Evolutionary conservation across 2,888 invertebrate species (phyloP).

Genomic region (Periphyllus acericola): DNA sequence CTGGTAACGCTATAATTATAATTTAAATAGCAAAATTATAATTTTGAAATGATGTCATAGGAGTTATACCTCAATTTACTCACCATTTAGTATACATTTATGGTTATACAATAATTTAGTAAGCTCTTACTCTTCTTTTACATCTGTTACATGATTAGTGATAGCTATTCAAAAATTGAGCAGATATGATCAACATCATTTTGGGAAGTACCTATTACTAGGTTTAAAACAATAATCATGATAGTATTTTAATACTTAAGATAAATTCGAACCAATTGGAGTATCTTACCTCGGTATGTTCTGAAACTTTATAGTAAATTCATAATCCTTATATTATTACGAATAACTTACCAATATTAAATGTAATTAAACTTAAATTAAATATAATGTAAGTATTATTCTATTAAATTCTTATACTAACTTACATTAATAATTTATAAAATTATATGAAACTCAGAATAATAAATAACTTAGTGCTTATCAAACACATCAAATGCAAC

Average conservation of each 20-base stretch:
- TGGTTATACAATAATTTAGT: constrained; percentile 61
- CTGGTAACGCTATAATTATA: constrained; percentile 63
- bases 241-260: constrained; percentile 26
- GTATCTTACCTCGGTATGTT: constrained; percentile 45
- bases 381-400: neutral
- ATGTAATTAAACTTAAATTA: constrained; percentile 1
- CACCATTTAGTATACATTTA: constrained; percentile 42
- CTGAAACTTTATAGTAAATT: constrained; percentile 11
- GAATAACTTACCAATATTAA: constrained; percentile 31
- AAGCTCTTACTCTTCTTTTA: constrained; percentile 60
- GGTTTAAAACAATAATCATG: constrained; percentile 44
- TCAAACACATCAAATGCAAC: constrained; percentile 24
- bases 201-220: constrained; percentile 43
- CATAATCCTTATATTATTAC: neutral
- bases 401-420: constrained; percentile 25
- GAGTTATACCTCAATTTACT: constrained; percentile 14
- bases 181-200: constrained; percentile 59
- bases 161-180: constrained; percentile 62
- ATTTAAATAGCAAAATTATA: constrained; percentile 29
- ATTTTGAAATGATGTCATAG: neutral
- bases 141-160: constrained; percentile 61
- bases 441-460: neutral
- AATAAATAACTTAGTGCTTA: constrained; percentile 1
- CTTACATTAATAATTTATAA: constrained; percentile 22
- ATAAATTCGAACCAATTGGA: neutral